phyloP scores from a whole-genome alignment of 2,113 vertebrate species.

The Thunnus maccoyii region DNA sequence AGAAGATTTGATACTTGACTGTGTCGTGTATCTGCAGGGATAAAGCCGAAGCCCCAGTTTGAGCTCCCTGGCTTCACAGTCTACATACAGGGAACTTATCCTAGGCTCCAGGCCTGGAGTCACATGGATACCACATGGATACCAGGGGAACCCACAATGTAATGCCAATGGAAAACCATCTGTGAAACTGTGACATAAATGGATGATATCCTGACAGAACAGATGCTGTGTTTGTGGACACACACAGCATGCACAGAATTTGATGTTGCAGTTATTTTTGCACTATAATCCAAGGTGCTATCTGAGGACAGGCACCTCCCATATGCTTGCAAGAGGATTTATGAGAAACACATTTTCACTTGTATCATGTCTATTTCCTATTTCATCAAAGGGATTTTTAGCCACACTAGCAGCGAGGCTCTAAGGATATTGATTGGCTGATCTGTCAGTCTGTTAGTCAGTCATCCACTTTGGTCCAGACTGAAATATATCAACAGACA shows the following conservation, averaged over 20 bases:
- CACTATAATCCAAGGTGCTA: neutral
- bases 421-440: no score
- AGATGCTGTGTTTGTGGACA: neutral
- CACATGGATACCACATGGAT: neutral
- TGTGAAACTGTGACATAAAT: neutral
- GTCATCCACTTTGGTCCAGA: no score
- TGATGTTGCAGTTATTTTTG: neutral
- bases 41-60: slow-evolving; percentile 27
- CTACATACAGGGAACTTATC: slow-evolving; percentile 5
- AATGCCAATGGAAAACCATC: neutral
- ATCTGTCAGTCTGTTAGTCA: no score
- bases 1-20: slow-evolving; percentile 5
- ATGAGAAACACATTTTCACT: no score
- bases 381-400: no score
- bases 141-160: neutral
- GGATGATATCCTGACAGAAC: neutral
- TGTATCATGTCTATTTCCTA: no score
- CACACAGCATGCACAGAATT: neutral
- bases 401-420: no score
- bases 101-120: neutral
- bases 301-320: neutral
- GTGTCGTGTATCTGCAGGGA: slow-evolving; percentile 12
- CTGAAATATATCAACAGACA: no score
- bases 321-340: neutral
- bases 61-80: neutral